These are phyloP conservation scores for Listronotus bonariensis DNA, from an alignment of 1,140 invertebrate genomes.

Conservation along the genomic window DNA sequence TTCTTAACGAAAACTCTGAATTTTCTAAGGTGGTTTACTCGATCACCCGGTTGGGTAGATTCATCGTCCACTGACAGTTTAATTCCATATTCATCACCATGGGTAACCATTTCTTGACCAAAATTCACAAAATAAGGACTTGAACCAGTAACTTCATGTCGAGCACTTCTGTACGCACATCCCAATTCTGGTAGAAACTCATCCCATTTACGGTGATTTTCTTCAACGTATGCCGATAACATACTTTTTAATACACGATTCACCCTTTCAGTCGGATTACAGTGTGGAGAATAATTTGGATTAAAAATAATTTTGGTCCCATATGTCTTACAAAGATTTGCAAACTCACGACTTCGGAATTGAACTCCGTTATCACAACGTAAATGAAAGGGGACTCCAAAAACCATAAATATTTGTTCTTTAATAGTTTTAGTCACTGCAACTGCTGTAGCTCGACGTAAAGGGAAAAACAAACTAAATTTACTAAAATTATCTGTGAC, in stretches of 20 bases:
- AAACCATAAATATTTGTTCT: constrained; percentile 26
- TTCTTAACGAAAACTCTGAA: background rate
- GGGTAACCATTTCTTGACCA: constrained; percentile 30
- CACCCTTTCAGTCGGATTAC: constrained; percentile 42
- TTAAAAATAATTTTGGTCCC: constrained; percentile 18
- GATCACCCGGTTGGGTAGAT: background rate
- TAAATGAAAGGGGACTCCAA: constrained; percentile 20
- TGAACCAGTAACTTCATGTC: constrained; percentile 43
- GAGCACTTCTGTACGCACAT: constrained; percentile 46
- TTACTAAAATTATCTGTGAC: constrained; percentile 14
- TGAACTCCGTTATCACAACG: constrained; percentile 33
- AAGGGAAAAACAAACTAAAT: constrained; percentile 19
- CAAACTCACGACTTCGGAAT: constrained; percentile 21
- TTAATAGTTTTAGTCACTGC: constrained; percentile 20
- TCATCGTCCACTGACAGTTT: background rate
- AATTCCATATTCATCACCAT: constrained; percentile 12
- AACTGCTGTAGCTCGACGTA: constrained; percentile 10
- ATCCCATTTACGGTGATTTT: constrained; percentile 50
- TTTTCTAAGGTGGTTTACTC: background rate
- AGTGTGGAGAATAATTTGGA: constrained; percentile 30
- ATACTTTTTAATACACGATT: constrained; percentile 48
- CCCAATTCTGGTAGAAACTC: constrained; percentile 40
- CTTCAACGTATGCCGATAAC: constrained; percentile 43
- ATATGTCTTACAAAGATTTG: constrained; percentile 18
- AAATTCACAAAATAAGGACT: constrained; percentile 46